Base-by-base conservation (phyloP, 2,113 vertebrate genomes). In the Nerophis lumbriciformis region DNA sequence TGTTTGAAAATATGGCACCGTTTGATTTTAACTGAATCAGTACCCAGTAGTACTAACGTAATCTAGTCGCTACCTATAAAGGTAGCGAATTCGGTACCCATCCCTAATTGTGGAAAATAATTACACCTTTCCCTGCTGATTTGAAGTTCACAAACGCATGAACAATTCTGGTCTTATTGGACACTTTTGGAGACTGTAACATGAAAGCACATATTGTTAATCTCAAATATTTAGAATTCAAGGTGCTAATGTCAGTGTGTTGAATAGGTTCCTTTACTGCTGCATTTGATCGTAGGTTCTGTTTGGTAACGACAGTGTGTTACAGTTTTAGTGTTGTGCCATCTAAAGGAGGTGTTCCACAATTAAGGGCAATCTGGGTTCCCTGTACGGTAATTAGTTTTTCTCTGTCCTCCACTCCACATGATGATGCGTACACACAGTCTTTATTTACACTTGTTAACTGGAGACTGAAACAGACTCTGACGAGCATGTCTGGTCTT, bases 401-500 rank as follows among this genome's bases (percentile, higher is more conserved):
- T 59, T 69, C 19, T 66, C 73, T 78, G 63, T 70, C 19, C 6
- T 65, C 54, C 62, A 48, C 35, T 60, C 57, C 53, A 38, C 45
- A 57, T 50, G 48, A 58, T 51, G 45, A 68, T 53, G 48, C 37
- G 14, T 8, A 58, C 51, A 63, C 50, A 58, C 61, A 60, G 37
- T 59, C 65, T 74, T 19, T 47, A 39, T 74, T 19, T 47, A 39
- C 42, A 42, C 54, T 42, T 66, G 48, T 54, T 66, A 35, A 45
- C 42, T 48, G 35, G 0, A 44, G 59, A 67, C 35, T 57, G 65
- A 75, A 65, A n/a, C 62, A 49, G 66, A 60, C 58, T 59, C 48
- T 35, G n/a, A 63, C 69, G 28, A 50, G 67, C 74, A 42, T 61
- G 78, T 69, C 78, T 77, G 78, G 65, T 78, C 83, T 72, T 78